phyloP scores from a whole-genome alignment of 2,113 vertebrate species.

The Carettochelys insculpta region DNA sequence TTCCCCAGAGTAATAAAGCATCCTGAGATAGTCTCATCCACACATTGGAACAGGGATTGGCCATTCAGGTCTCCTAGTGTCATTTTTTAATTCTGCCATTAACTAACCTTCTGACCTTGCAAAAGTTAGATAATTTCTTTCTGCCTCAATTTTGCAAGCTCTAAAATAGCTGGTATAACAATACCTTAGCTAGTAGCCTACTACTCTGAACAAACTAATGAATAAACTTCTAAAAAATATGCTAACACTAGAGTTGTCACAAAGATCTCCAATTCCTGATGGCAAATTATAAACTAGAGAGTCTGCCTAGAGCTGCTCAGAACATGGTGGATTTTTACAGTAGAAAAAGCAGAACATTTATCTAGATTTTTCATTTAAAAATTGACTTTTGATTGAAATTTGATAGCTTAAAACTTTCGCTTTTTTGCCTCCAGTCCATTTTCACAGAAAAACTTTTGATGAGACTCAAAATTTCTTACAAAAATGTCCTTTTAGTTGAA shows the following conservation, averaged over 20 bases:
- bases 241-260: background rate
- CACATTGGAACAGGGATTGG: accelerated
- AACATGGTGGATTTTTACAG: slow-evolving; percentile 40
- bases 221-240: background rate
- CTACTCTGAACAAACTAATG: background rate
- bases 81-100: background rate
- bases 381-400: background rate
- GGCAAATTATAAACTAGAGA: background rate
- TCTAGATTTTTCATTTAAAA: slow-evolving; percentile 31
- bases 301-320: slow-evolving; percentile 5
- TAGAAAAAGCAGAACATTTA: background rate
- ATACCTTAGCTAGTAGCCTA: background rate
- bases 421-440: slow-evolving; percentile 38
- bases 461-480: background rate
- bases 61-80: too few relatives aligned
- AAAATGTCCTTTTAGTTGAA: background rate
- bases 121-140: background rate
- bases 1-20: background rate
- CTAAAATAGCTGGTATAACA: background rate
- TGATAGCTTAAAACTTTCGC: background rate
- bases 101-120: background rate
- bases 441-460: slow-evolving; percentile 45
- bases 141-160: background rate
- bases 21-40: background rate
- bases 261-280: background rate